Conservation (phyloP, 2,113 vertebrate genomes). For the Zeus faber region DNA sequence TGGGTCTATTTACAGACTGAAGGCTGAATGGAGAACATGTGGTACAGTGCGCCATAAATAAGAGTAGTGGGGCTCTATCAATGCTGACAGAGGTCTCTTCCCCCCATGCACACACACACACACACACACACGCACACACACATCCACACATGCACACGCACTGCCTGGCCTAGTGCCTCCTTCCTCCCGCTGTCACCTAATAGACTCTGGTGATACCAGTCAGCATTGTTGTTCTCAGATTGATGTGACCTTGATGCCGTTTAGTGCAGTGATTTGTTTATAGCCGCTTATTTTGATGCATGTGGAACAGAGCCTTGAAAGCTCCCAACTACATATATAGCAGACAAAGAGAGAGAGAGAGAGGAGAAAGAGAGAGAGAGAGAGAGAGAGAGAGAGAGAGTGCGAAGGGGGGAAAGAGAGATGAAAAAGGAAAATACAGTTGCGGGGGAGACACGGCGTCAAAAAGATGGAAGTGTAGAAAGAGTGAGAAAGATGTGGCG, state of each 20-base stretch:
- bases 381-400: slow-evolving; percentile 2
- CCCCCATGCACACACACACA: slow-evolving; percentile 1
- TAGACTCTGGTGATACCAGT: slow-evolving; percentile 71
- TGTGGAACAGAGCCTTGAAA: slow-evolving; percentile 71
- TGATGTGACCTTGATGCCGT: slow-evolving; percentile 77
- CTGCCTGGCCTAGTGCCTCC: slow-evolving; percentile 46
- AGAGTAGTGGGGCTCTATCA: slow-evolving; percentile 59
- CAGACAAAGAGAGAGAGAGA: slow-evolving; percentile 11
- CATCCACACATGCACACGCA: slow-evolving; percentile 22
- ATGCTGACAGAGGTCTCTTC: slow-evolving; percentile 60
- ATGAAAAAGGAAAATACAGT: slow-evolving; percentile 37
- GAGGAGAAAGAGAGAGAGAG: slow-evolving; percentile 5
- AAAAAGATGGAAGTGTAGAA: slow-evolving; percentile 57
- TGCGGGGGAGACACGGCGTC: slow-evolving; percentile 37
- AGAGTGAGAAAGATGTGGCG: slow-evolving; percentile 62
- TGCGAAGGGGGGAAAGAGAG: not conserved
- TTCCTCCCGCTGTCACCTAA: slow-evolving; percentile 52
- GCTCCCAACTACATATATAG: slow-evolving; percentile 38
- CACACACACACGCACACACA: slow-evolving; percentile 9
- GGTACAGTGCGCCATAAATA: slow-evolving; percentile 63
- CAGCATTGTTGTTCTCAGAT: slow-evolving; percentile 72
- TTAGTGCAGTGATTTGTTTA: slow-evolving; percentile 76
- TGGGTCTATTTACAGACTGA: slow-evolving; percentile 59
- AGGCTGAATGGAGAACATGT: slow-evolving; percentile 58
- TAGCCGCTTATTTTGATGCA: slow-evolving; percentile 78